Conservation (phyloP, 2,797 vertebrate species). For the Schizopygopsis pylzovi region DNA sequence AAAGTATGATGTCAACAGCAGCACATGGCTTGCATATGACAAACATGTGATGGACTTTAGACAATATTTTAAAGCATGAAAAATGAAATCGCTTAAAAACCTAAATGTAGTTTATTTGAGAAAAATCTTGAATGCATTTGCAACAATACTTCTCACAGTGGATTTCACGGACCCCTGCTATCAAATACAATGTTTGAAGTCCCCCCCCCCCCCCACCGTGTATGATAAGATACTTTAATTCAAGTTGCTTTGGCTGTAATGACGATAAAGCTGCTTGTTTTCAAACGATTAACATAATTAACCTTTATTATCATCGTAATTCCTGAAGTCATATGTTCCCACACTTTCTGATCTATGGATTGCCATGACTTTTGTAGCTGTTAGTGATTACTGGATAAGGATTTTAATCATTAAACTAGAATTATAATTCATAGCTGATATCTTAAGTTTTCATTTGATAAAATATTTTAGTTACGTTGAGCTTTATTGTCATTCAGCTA, state of each 20-base stretch:
- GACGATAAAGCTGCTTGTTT: constrained; percentile 18
- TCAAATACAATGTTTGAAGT: not conserved
- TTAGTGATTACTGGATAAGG: not conserved
- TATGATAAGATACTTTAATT: not conserved
- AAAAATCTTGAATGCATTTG: not conserved
- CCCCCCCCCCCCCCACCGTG: not conserved
- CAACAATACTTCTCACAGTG: not conserved
- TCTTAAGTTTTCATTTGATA: not conserved
- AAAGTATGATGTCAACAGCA: constrained; percentile 5
- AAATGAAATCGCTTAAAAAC: not conserved
- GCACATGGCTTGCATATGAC: not conserved
- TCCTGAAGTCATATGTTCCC: not conserved
- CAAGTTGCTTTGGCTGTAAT: constrained; percentile 6
- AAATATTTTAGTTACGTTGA: not conserved
- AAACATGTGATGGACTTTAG: not conserved
- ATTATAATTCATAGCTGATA: not conserved
- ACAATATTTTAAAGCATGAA: not conserved
- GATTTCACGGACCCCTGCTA: not conserved
- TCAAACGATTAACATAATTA: constrained; percentile 23
- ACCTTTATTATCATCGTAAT: not conserved
- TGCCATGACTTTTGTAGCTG: not conserved
- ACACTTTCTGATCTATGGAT: not conserved
- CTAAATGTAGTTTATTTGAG: not conserved
- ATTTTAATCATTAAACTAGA: not conserved
- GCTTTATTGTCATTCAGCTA: too few species aligned